phyloP scores from a whole-genome alignment of 1,140 invertebrate genomes.

The Tenebrio molitor region DNA sequence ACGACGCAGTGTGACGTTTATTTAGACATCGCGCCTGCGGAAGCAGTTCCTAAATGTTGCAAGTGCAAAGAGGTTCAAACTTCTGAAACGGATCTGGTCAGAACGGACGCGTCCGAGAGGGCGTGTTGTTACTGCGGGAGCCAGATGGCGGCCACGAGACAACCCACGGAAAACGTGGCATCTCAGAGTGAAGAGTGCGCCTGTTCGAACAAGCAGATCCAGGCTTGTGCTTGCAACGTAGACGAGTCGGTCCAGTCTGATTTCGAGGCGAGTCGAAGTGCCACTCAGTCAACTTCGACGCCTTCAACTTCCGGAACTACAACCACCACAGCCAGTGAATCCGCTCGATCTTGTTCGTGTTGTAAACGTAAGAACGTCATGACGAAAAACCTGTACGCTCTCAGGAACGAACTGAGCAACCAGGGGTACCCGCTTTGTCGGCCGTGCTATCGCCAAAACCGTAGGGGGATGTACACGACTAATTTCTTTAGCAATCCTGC shows the following conservation, averaged over 20 bases:
- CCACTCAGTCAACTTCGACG: not conserved
- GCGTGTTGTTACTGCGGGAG: no score
- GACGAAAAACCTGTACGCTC: conserved; percentile 8
- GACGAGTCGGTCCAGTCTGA: not conserved
- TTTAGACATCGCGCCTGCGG: no score
- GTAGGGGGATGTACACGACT: not conserved
- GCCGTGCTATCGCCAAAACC: conserved; percentile 21
- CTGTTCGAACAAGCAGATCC: not conserved
- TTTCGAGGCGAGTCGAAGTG: not conserved
- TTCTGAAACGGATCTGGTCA: no score
- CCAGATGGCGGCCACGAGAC: no score
- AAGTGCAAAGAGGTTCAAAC: no score
- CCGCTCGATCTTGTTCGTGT: conserved; percentile 8
- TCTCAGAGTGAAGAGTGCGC: not conserved
- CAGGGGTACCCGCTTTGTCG: conserved; percentile 32
- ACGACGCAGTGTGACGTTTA: no score
- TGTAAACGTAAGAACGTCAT: conserved; percentile 9
- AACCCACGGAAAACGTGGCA: not conserved
- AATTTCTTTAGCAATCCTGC: conserved; percentile 16
- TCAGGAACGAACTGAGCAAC: conserved; percentile 12
- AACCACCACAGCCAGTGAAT: not conserved
- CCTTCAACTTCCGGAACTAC: not conserved
- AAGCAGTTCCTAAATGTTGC: no score
- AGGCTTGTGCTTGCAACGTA: not conserved
- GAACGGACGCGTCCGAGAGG: no score